Evolutionary conservation across 2,113 vertebrate species (phyloP), one percentile per base, ranked within the genome.

Genomic region (Dolichallabes microphthalmus): DNA sequence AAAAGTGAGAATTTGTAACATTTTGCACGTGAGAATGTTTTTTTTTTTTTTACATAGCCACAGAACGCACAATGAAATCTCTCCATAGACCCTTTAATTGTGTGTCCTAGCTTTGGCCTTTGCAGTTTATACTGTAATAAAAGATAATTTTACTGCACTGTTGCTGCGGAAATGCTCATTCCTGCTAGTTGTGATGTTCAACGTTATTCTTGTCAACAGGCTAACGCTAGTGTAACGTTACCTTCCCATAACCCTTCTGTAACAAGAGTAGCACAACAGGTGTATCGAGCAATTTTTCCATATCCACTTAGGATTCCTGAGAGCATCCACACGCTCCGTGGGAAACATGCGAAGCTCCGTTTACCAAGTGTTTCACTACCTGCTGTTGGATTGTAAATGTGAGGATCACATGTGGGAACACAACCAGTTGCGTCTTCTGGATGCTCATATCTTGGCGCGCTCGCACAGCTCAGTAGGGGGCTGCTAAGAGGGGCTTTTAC

Each of bases 371-470:
- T 66, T 64, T 82, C 50, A 27, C 63, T 50, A 53, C 15, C 61
- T 61, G 58, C 79, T 66, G 80, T 11, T n/a, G 19, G n/a, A 68
- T 27, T 50, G 22, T 50, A 66, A 52, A 82, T 2, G 3, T 0
- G 19, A 79, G 11, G 4, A 35, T 57, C 6, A 55, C 64, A 57
- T 57, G 27, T 25, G 64, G 58, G n/a, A 79, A 68, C 80, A 82
- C 80, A 68, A 82, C 61, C 80, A 55, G 80, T 68, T 82, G 80
- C n/a, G 19, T 82, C 39, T 50, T 68, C 61, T 66, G 80, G 39
- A 66, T 81, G 30, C 79, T 50, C 39, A 15, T 25, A 45, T 61
- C 79, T 82, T 50, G 64, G 80, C 57, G n/a, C 22, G 80, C 64
- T 20, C 39, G 50, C 80, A 32, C n/a, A 0, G 35, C 57, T 13